A percentile compares a stretch with the other conserved stretches of the same genome.
These are phyloP conservation scores for Nycteola revayana DNA, from an alignment of 2,888 invertebrate genomes.

Conservation along the genomic window DNA sequence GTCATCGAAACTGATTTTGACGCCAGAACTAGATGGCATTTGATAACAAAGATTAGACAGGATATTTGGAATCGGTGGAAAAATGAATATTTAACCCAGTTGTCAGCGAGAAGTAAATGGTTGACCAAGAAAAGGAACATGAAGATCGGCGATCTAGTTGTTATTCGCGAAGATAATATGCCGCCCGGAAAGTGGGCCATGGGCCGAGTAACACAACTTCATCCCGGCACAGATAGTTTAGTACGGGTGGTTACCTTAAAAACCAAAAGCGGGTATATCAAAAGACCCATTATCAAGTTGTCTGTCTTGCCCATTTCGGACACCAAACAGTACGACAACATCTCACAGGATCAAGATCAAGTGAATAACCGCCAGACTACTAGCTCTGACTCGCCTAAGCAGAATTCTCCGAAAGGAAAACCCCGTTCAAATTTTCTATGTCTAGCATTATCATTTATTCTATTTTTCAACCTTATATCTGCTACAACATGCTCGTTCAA, in stretches of 20 bases:
- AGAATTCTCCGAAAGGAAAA: neutral
- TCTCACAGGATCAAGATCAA: too few relatives aligned
- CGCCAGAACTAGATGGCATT: slow-evolving; percentile 4
- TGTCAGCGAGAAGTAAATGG: neutral
- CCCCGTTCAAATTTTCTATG: neutral
- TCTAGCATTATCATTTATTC: neutral
- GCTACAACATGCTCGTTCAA: neutral
- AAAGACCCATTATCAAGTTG: neutral
- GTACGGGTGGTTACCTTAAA: slow-evolving; percentile 1
- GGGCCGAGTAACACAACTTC: neutral
- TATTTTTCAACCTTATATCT: neutral
- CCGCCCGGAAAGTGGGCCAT: neutral
- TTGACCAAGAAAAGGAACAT: neutral
- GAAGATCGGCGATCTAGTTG: neutral
- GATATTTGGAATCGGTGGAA: slow-evolving; percentile 2
- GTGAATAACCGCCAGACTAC: too few relatives aligned
- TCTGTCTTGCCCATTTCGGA: neutral
- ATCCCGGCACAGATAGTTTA: neutral
- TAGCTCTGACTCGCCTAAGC: too few relatives aligned
- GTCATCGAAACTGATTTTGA: slow-evolving; percentile 4
- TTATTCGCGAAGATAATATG: neutral
- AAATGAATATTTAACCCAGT: neutral
- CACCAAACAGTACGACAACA: neutral
- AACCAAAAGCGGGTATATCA: neutral
- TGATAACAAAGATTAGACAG: slow-evolving; percentile 1